phyloP scores from a whole-genome alignment of 1,140 invertebrate genomes.

The Drosophila obscura region DNA sequence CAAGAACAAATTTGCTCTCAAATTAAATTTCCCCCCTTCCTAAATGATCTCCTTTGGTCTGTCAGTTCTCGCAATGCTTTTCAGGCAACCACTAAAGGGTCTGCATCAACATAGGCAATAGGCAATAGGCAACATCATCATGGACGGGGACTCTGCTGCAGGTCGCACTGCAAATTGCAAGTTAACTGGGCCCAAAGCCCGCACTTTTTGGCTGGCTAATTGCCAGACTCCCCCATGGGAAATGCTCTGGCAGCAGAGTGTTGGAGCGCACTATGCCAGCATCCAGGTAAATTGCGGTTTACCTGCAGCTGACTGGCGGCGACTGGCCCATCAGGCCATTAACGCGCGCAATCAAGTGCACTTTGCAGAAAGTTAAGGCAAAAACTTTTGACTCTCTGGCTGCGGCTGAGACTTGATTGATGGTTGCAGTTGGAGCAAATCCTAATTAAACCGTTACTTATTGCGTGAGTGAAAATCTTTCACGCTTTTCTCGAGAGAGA shows the following conservation, averaged over 20 bases:
- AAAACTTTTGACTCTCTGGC: slow-evolving; percentile 21
- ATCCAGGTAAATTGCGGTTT: slow-evolving; percentile 54
- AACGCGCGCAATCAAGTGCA: slow-evolving; percentile 24
- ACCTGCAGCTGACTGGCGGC: slow-evolving; percentile 52
- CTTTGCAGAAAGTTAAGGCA: neutral
- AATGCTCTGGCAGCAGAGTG: neutral
- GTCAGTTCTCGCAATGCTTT: neutral
- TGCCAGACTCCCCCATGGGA: slow-evolving; percentile 13
- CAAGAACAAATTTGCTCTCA: neutral
- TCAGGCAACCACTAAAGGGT: slow-evolving; percentile 23
- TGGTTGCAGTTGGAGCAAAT: slow-evolving; percentile 14
- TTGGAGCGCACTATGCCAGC: neutral
- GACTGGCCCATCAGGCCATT: slow-evolving; percentile 25
- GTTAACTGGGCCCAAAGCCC: slow-evolving; percentile 45
- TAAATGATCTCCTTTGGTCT: no score
- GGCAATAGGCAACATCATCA: slow-evolving; percentile 18
- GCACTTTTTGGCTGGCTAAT: slow-evolving; percentile 50
- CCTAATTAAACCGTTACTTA: slow-evolving; percentile 42
- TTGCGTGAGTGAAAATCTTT: neutral
- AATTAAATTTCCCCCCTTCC: neutral
- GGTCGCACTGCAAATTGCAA: slow-evolving; percentile 35
- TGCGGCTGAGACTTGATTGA: slow-evolving; percentile 45
- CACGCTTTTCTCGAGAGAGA: neutral
- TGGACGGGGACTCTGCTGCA: slow-evolving; percentile 5
- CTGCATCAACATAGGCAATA: slow-evolving; percentile 33